Percentiles rank a stretch among this genome's conserved stretches.
phyloP scores from a whole-genome alignment of 2,113 vertebrate genomes.

The Panthera tigris region DNA sequence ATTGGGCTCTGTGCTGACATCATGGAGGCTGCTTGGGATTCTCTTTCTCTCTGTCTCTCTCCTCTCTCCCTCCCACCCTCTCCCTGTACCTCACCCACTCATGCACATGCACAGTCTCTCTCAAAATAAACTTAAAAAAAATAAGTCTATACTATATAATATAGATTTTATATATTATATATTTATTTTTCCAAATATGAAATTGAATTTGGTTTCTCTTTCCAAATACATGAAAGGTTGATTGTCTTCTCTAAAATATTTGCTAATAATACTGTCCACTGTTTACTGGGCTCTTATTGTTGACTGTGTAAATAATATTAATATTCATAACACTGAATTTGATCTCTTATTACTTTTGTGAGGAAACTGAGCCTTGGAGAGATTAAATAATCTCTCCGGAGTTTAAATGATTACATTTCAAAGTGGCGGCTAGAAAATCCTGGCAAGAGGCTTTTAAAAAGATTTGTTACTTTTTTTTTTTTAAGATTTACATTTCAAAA shows the following conservation, averaged over 20 bases:
- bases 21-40: too few species aligned
- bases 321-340: background rate
- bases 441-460: background rate
- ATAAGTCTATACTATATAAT: background rate
- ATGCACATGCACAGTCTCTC: too few species aligned
- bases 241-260: background rate
- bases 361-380: background rate
- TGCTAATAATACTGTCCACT: background rate
- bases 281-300: background rate
- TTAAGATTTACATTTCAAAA: background rate
- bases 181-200: background rate
- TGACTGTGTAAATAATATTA: background rate
- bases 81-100: too few species aligned
- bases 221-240: background rate
- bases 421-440: background rate
- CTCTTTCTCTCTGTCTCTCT: too few species aligned
- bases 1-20: too few species aligned
- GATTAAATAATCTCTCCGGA: background rate
- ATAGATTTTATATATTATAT: background rate
- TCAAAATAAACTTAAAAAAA: too few species aligned
- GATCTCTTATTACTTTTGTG: background rate
- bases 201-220: background rate
- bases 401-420: background rate
- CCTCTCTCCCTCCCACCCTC: too few species aligned
- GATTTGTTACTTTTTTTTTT: background rate